phyloP scores from a whole-genome alignment of 2,113 vertebrate species.

The Melanerpes formicivorus region DNA sequence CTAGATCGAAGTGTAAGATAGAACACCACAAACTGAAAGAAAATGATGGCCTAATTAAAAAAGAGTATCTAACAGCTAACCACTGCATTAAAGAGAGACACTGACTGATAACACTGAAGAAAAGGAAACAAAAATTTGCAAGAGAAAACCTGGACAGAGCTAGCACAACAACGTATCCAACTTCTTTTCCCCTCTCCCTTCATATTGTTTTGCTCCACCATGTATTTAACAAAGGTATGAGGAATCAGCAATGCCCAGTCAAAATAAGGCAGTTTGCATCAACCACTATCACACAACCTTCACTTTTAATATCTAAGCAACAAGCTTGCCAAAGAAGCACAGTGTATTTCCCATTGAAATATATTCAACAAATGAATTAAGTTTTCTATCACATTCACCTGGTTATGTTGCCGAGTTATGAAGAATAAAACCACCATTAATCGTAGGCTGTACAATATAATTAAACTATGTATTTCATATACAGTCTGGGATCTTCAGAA shows the following conservation, averaged over 20 bases:
- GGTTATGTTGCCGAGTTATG: neutral
- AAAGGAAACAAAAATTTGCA: neutral
- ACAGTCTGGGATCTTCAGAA: neutral
- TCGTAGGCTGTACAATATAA: neutral
- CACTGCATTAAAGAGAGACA: neutral
- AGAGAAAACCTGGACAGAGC: neutral
- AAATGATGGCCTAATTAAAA: neutral
- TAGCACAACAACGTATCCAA: neutral
- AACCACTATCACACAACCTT: too few relatives aligned
- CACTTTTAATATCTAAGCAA: rapidly evolving
- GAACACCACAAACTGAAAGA: neutral
- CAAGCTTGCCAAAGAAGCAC: neutral
- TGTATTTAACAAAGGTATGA: neutral
- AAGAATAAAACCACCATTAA: neutral
- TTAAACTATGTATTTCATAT: neutral
- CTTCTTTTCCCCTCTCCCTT: neutral
- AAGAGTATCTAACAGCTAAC: neutral
- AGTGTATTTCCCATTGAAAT: rapidly evolving
- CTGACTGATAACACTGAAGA: neutral
- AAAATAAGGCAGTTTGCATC: neutral
- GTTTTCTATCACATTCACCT: neutral
- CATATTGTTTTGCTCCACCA: rapidly evolving
- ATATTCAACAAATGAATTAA: rapidly evolving
- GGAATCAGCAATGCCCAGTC: neutral
- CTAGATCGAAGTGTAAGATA: neutral